These are phyloP conservation scores for Meiosimyza platycephala DNA, from an alignment of 2,888 invertebrate species.

Conservation along the genomic window DNA sequence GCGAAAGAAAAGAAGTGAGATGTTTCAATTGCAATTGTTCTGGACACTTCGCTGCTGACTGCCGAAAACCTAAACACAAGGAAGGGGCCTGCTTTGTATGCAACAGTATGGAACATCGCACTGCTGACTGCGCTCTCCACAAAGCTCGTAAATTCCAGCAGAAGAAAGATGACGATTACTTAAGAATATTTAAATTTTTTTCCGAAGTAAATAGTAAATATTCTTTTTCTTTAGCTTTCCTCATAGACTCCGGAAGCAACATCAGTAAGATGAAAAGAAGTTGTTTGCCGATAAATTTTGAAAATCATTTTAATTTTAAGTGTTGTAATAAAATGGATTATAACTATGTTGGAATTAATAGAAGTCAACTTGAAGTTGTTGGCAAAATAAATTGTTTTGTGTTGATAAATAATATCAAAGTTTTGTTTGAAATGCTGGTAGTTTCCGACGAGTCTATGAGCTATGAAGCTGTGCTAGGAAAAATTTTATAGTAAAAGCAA, in stretches of 20 bases:
- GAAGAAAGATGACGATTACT: neutral
- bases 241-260: no score
- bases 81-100: no score
- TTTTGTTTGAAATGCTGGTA: neutral
- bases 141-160: neutral
- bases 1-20: no score
- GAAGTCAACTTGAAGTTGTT: neutral
- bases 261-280: neutral
- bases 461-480: constrained; percentile 12
- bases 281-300: constrained; percentile 12
- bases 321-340: neutral
- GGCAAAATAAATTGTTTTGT: constrained; percentile 10
- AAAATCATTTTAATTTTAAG: neutral
- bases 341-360: neutral
- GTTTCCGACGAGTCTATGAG: constrained; percentile 24
- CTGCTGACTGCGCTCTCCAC: neutral
- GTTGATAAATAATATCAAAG: constrained; percentile 3
- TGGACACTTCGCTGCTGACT: no score
- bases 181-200: constrained; percentile 9
- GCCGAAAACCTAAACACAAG: no score
- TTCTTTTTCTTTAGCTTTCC: neutral
- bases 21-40: no score
- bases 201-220: neutral
- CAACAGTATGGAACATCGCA: neutral
- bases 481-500: neutral